phyloP scores from a whole-genome alignment of 1,140 invertebrate species.

The Bombus confusus region DNA sequence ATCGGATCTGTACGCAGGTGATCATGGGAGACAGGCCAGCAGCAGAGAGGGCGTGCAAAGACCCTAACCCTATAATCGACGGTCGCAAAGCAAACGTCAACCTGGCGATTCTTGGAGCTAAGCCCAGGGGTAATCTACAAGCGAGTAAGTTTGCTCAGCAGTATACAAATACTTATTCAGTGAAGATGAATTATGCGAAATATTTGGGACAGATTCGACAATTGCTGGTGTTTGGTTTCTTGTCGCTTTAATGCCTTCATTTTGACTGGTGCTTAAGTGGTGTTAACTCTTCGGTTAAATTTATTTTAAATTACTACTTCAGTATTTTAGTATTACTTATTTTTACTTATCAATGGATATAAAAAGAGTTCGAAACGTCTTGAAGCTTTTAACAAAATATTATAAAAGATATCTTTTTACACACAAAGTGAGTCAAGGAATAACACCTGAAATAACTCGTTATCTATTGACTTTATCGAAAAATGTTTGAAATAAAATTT shows the following conservation, averaged over 20 bases:
- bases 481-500: not conserved
- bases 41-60: slow-evolving; percentile 97
- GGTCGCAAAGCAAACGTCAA: slow-evolving; percentile 99
- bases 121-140: slow-evolving; percentile 93
- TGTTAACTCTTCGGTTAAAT: not conserved
- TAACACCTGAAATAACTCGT: too few relatives aligned
- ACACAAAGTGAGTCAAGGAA: too few relatives aligned
- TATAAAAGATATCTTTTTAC: not conserved
- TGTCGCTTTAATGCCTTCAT: not conserved
- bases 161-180: slow-evolving; percentile 22
- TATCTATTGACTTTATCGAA: not conserved
- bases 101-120: slow-evolving; percentile 97
- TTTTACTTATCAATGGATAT: not conserved
- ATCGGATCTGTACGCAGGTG: slow-evolving; percentile 86
- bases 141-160: slow-evolving; percentile 85
- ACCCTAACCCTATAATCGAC: slow-evolving; percentile 99
- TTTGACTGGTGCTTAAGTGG: not conserved
- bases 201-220: not conserved
- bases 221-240: slow-evolving; percentile 9
- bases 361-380: not conserved
- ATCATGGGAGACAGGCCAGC: slow-evolving; percentile 97
- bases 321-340: not conserved
- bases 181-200: not conserved
- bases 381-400: not conserved
- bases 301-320: not conserved